Evolutionary conservation across 2,888 invertebrate genomes (phyloP), one percentile per base, ranked within the genome.

Genomic region (Macrosiphum euphorbiae): DNA sequence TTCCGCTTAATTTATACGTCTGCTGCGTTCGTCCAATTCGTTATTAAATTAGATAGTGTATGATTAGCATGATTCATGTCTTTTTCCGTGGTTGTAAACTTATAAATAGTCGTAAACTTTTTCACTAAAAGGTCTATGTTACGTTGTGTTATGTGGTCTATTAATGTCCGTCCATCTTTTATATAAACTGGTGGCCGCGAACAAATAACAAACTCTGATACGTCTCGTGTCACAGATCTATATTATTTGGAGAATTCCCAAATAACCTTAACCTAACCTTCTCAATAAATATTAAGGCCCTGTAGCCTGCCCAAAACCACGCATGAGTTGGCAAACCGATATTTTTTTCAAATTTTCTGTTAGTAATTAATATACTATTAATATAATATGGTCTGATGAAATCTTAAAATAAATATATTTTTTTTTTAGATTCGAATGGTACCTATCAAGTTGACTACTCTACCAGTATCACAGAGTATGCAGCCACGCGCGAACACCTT

Each of bases 31-130:
- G 86, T 91, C 86, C 91, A 11, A 86, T 91, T 61, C 86, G 86
- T 61, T 87, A 61, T 92, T 87, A 91, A 91, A 85, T 91, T 85
- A 86, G 58, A 55, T 26, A 35, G 28, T 58, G 55, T 67, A 61
- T 67, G 50, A 91, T 67, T 67, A 67, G 50, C 47, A 87, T 67
- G 61, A 92, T 92, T 92, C 87, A 67, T 47, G 88, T 88, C 61
- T 50, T 92, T 67, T 92, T n/a, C 87, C 50, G 92, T 20, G 50
- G 87, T 88, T 13, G 87, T 92, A 92, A 87, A 67, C 87, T 87
- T 92, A 91, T 91, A 91, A 91, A 91, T 91, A 91, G 86, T 91
- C 58, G 85, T 91, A 91, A 86, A 86, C 58, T 91, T 91, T 55
- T 91, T 91, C 61, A 47, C 86, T 47, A 47, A 86, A 86, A 91